These are phyloP conservation scores for Catharus fuscescens DNA, from an alignment of 2,113 vertebrate species.

Conservation along the genomic window DNA sequence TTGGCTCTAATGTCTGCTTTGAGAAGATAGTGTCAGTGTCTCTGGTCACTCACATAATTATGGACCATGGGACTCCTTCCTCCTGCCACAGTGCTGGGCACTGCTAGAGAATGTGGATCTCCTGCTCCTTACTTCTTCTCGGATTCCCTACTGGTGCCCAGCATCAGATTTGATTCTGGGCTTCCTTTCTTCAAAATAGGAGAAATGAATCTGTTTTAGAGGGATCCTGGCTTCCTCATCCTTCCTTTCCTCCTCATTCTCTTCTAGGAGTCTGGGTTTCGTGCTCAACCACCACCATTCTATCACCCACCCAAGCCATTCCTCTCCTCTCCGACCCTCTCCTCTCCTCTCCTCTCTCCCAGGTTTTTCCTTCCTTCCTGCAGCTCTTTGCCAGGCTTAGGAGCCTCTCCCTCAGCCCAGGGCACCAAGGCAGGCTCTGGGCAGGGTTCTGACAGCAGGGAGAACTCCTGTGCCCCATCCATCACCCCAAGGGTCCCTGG, in stretches of 20 bases:
- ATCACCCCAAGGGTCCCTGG: rapidly evolving
- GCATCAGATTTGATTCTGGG: background rate
- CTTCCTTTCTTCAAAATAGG: background rate
- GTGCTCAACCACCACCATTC: background rate
- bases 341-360: too few relatives aligned
- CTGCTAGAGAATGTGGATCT: rapidly evolving
- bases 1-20: background rate
- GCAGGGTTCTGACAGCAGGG: background rate
- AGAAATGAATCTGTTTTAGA: background rate
- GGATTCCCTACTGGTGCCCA: background rate
- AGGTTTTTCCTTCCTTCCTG: background rate
- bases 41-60: background rate
- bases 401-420: background rate
- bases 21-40: background rate
- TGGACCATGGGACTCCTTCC: background rate
- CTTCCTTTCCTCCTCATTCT: background rate
- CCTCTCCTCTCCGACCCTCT: too few relatives aligned
- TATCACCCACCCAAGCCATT: background rate
- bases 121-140: background rate
- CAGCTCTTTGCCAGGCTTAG: background rate
- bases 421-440: rapidly evolving
- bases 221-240: background rate
- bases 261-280: background rate
- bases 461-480: background rate
- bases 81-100: background rate